Conservation (phyloP, 2,888 invertebrate species). For the Zygogramma bicolorata region DNA sequence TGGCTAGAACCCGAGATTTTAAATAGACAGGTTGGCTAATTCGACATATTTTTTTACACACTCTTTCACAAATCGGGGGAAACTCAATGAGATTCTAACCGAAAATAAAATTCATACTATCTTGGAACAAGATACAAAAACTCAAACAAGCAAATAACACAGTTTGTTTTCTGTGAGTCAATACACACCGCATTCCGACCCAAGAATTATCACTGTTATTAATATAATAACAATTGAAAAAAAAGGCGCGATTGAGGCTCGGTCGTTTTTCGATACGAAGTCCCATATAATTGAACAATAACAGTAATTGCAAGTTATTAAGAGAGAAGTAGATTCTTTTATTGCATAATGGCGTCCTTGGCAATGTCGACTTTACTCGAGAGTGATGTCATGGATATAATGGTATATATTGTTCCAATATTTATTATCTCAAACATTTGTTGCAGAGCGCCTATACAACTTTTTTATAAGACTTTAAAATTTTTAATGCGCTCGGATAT, state of each 20-base stretch:
- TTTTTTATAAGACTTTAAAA: neutral
- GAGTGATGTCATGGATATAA: constrained; percentile 13
- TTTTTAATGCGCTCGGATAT: neutral
- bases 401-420: neutral
- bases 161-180: neutral
- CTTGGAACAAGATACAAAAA: too few relatives aligned
- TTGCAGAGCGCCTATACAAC: neutral
- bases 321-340: constrained; percentile 1
- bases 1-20: too few relatives aligned
- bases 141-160: too few relatives aligned
- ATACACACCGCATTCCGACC: neutral
- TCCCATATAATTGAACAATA: constrained; percentile 10
- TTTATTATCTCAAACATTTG: neutral
- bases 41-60: too few relatives aligned
- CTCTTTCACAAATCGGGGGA: too few relatives aligned
- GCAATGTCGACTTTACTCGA: constrained; percentile 17
- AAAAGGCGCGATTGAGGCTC: constrained; percentile 1
- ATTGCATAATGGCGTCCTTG: constrained; percentile 14
- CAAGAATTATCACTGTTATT: neutral
- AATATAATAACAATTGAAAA: neutral
- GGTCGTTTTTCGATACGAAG: constrained; percentile 3
- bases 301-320: neutral
- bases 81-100: too few relatives aligned
- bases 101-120: too few relatives aligned
- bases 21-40: too few relatives aligned